These are phyloP conservation scores for Xiphophorus hellerii DNA, from an alignment of 2,113 vertebrate genomes.

Conservation along the genomic window DNA sequence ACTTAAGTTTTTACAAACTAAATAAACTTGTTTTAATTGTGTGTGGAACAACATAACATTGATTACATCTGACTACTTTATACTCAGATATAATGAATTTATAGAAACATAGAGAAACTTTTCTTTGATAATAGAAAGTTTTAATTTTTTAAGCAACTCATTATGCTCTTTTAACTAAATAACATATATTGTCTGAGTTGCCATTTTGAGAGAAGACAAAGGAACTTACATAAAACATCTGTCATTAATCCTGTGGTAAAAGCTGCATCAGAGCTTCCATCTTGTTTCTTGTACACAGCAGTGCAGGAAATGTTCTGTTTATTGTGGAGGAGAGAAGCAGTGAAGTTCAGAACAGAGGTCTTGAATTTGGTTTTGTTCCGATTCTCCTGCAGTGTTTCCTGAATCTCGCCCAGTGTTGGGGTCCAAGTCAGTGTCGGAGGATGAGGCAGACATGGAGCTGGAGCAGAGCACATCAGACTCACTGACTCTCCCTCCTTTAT, in stretches of 20 bases:
- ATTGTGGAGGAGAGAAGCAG: constrained; percentile 45
- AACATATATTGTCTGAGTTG: too few species aligned
- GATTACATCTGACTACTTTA: too few species aligned
- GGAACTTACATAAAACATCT: constrained; percentile 26
- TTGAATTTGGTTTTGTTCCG: constrained; percentile 38
- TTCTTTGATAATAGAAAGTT: too few species aligned
- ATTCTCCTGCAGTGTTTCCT: constrained; percentile 44
- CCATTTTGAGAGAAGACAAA: neutral
- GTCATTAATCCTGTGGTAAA: neutral
- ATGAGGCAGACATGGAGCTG: constrained; percentile 43
- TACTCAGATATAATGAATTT: too few species aligned
- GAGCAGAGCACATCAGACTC: constrained; percentile 46
- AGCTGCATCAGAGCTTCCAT: constrained; percentile 5
- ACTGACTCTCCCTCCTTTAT: constrained; percentile 47
- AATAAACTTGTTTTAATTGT: too few species aligned
- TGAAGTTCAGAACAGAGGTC: constrained; percentile 58
- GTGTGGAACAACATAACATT: too few species aligned
- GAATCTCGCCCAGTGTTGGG: constrained; percentile 25
- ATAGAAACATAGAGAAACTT: too few species aligned
- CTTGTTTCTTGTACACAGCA: constrained; percentile 38
- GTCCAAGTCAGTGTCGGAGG: constrained; percentile 58
- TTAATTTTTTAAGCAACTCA: too few species aligned
- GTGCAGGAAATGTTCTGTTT: constrained; percentile 40
- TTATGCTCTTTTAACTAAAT: too few species aligned
- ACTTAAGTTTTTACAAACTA: too few species aligned